Base-by-base conservation (phyloP, 2,113 vertebrate genomes). In the Gymnocephalus cernua region DNA sequence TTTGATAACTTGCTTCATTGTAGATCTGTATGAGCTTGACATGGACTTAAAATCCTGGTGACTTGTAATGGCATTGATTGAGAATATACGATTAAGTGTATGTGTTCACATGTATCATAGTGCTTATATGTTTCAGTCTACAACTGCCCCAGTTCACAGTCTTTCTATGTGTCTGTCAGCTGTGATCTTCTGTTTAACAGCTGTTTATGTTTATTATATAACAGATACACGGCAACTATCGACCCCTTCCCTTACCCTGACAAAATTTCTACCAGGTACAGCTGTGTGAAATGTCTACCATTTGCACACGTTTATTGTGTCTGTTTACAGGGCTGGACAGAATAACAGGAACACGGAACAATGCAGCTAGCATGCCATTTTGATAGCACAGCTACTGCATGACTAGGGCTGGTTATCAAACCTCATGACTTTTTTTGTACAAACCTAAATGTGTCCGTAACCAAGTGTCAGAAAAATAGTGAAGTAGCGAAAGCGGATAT, bases 191-290 rank as follows among this genome's bases (percentile, higher is more conserved):
- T 66, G 16, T 62, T 72, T 56, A 79, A 68, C 35, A 0, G 29
- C 32, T 51, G 47, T 63, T 32, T 35, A 41, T 83, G 25, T 72
- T 15, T 51, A 21, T 35, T 12, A 19, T n/a, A 18, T 61, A 79
- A 88, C 70, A 85, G 86, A 82, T 66, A 48, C 61, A 82, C 0
- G 74, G 69, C 57, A 74, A 44, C 74, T 88, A 70, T 71, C 74
- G 74, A 10, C 86, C 67, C 11, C 81, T 86, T 56, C 77, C 72
- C 5, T 54, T 77, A 57, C 68, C 62, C 15, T 15, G 47, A 48
- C 44, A 81, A 57, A 54, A 74, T 87, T 59, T 81, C 82, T 47
- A 81, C 32, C 74, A 87, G 78, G 82, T 78, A 86, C 59, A 48
- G 47, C 64, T 23, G 78, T 53, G 45, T 78, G 50, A 65, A 2